These are phyloP conservation scores for Drosophila carrolli DNA, from an alignment of 1,140 invertebrate species.

Conservation along the genomic window DNA sequence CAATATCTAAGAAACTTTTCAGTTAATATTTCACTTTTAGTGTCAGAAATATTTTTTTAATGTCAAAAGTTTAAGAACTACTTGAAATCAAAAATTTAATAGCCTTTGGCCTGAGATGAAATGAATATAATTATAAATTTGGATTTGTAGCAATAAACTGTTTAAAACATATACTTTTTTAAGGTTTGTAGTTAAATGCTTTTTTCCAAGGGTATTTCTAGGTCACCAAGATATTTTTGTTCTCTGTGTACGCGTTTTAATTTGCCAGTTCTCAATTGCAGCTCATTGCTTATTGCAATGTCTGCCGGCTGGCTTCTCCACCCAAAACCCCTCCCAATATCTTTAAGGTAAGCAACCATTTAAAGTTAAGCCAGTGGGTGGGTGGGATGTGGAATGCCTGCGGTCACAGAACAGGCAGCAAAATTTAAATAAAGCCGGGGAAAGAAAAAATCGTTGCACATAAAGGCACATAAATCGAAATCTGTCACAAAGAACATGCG, in stretches of 20 bases:
- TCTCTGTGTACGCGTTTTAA: conserved; percentile 4
- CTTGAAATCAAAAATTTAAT: no score
- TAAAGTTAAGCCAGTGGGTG: conserved; percentile 28
- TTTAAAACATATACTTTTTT: neutral
- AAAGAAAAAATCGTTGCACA: conserved; percentile 43
- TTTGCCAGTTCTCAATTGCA: conserved; percentile 45
- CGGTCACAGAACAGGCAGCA: conserved; percentile 48
- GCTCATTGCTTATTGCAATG: conserved; percentile 26
- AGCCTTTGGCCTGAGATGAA: no score
- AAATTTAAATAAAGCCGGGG: conserved; percentile 71
- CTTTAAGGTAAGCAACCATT: conserved; percentile 34
- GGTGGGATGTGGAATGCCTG: conserved; percentile 24
- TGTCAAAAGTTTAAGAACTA: no score
- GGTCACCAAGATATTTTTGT: neutral
- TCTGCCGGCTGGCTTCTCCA: conserved; percentile 5
- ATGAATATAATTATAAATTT: no score
- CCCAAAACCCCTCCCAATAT: neutral
- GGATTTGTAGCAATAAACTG: no score
- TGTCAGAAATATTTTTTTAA: no score
- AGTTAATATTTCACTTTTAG: no score
- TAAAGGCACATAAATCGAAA: conserved; percentile 82
- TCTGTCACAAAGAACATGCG: conserved; percentile 83
- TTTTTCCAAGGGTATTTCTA: neutral
- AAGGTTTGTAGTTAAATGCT: neutral
- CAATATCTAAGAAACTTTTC: no score